A percentile compares a stretch with the other conserved stretches of the same genome.
Evolutionary conservation across 2,888 invertebrate species (phyloP).

Genomic region (Drepanosiphum platanoidis): DNA sequence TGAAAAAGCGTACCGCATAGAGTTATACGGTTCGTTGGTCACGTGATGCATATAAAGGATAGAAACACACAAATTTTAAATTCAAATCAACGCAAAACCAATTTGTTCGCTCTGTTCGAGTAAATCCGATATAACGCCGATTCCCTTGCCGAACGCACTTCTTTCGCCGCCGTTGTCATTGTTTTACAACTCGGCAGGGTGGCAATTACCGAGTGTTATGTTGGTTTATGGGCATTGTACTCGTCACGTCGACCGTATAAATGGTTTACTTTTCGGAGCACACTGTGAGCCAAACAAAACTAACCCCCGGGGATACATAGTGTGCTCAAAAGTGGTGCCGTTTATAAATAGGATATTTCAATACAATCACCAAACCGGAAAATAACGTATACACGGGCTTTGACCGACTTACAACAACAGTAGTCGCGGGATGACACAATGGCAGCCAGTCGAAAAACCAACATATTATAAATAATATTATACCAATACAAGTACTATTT

Average conservation of each 20-base stretch:
- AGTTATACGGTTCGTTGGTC: slow-evolving; percentile 2
- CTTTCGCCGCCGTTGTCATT: slow-evolving; percentile 33
- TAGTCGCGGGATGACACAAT: background rate
- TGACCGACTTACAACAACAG: slow-evolving; percentile 30
- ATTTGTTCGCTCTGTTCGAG: slow-evolving; percentile 18
- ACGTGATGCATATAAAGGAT: background rate
- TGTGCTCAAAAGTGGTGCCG: slow-evolving; percentile 9
- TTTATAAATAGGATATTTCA: slow-evolving; percentile 14
- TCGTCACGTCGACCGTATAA: slow-evolving; percentile 55
- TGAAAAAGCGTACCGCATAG: background rate
- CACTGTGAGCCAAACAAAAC: slow-evolving; percentile 35
- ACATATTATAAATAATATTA: no score
- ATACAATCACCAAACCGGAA: slow-evolving; percentile 46
- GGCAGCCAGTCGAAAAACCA: slow-evolving; percentile 7
- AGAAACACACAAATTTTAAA: slow-evolving; percentile 8
- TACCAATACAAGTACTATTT: no score
- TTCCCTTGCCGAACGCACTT: background rate
- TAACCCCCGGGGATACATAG: slow-evolving; percentile 37
- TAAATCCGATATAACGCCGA: slow-evolving; percentile 39
- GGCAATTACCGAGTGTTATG: slow-evolving; percentile 53
- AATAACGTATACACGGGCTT: slow-evolving; percentile 25
- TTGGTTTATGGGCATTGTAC: slow-evolving; percentile 30
- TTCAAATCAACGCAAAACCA: slow-evolving; percentile 42
- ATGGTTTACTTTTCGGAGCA: slow-evolving; percentile 39
- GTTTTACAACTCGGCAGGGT: slow-evolving; percentile 54